phyloP scores from a whole-genome alignment of 2,797 vertebrate genomes.

The Pelobates cultripes region DNA sequence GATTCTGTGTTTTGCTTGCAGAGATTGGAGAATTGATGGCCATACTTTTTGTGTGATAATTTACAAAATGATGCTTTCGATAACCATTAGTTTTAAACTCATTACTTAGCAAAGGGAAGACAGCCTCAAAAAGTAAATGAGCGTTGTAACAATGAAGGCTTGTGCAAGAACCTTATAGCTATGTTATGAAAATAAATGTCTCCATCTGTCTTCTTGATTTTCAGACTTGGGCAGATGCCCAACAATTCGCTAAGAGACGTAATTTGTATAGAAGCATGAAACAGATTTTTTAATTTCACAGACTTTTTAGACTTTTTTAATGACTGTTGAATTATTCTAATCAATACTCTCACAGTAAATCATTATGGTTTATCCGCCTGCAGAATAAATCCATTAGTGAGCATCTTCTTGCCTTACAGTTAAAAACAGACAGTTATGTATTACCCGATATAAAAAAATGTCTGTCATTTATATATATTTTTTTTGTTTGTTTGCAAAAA shows the following conservation, averaged over 20 bases:
- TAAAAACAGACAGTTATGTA: slow-evolving; percentile 38
- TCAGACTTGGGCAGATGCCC: slow-evolving; percentile 48
- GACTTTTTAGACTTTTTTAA: slow-evolving; percentile 44
- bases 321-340: slow-evolving; percentile 51
- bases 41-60: slow-evolving; percentile 38
- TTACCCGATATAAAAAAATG: slow-evolving; percentile 20
- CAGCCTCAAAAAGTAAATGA: slow-evolving; percentile 49
- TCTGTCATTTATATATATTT: not conserved
- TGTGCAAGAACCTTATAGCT: slow-evolving; percentile 49
- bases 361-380: slow-evolving; percentile 42
- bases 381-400: slow-evolving; percentile 41
- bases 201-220: slow-evolving; percentile 49
- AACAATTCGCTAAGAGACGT: slow-evolving; percentile 41
- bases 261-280: slow-evolving; percentile 51
- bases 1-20: slow-evolving; percentile 5
- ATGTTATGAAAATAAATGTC: slow-evolving; percentile 54
- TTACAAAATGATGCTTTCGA: slow-evolving; percentile 49
- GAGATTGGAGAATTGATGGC: slow-evolving; percentile 38
- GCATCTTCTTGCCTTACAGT: slow-evolving; percentile 20
- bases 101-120: slow-evolving; percentile 48
- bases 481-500: slow-evolving; percentile 8
- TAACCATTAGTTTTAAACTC: slow-evolving; percentile 50
- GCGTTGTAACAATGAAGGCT: slow-evolving; percentile 49
- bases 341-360: slow-evolving; percentile 44
- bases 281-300: slow-evolving; percentile 54